Evolutionary conservation across 2,797 vertebrate genomes (phyloP), one percentile per base, ranked within the genome.

Genomic region (Echeneis naucrates): DNA sequence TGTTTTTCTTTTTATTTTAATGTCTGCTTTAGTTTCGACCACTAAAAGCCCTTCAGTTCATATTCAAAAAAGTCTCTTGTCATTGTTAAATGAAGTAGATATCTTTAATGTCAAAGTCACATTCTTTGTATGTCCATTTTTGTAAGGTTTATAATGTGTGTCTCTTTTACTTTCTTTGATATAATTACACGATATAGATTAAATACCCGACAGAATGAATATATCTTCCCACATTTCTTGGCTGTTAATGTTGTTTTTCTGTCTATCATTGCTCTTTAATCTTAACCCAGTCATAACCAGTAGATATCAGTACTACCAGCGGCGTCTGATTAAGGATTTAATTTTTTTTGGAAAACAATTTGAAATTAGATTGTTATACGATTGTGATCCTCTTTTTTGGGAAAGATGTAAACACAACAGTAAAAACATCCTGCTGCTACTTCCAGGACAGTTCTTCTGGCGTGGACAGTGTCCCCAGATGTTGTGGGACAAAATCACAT

Each of bases 321-420:
- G 8, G 30, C 23, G 26, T 44, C 2, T 11, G 35, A 23, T 42
- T 26, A 58, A 5, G 42, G 50, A 56, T 21, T 1, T 9, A 55
- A 9, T 62, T 21, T 33, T 33, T 21, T 59, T 37, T 1, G 4
- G n/a, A 44, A 38, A 13, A 33, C 44, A 48, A 56, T 30, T 72
- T 12, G n/a, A 58, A 51, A 65, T 45, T 27, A 40, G 17, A 30
- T 61, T 30, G 24, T 44, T n/a, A 5, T 42, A 17, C 33, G 52
- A 37, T 37, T 37, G n/a, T 17, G 61, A 64, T 50, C 26, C 16
- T 26, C 67, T 16, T 32, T 51, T 64, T 64, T 44, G 51, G 4
- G 63, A 2, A 10, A n/a, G 35, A 21, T 42, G 50, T 21, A n/a
- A 53, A 62, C 50, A 26, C 48, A 63, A 75, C 21, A 64, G 6